Evolutionary conservation across 1,140 invertebrate species (phyloP).

Genomic region (Drosophila malerkotliana): DNA sequence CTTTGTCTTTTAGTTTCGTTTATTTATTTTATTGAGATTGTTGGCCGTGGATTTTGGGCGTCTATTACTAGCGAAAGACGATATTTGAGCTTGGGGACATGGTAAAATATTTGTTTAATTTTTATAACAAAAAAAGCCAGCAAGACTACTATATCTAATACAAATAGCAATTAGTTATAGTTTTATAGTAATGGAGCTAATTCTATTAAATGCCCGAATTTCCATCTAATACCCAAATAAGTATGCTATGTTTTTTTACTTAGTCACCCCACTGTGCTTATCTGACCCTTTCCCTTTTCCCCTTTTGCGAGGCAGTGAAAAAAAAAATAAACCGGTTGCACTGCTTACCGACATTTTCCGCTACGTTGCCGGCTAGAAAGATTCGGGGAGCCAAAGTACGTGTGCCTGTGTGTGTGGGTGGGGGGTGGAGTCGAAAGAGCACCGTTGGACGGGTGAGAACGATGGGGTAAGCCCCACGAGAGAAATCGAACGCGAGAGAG

Average conservation of each 20-base stretch:
- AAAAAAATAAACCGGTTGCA: slow-evolving; percentile 71
- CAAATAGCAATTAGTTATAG: no score
- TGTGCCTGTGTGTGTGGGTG: slow-evolving; percentile 24
- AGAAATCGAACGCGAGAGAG: background rate
- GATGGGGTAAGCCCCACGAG: slow-evolving; percentile 7
- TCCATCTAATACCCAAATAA: slow-evolving; percentile 17
- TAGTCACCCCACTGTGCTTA: slow-evolving; percentile 37
- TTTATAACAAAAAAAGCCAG: no score
- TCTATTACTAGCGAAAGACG: no score
- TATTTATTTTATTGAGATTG: background rate
- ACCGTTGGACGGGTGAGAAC: slow-evolving; percentile 1
- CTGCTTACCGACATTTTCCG: slow-evolving; percentile 81
- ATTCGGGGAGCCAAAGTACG: slow-evolving; percentile 1
- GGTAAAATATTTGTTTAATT: no score
- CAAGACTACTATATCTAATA: no score
- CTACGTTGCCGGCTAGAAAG: slow-evolving; percentile 49
- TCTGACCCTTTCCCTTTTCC: slow-evolving; percentile 10
- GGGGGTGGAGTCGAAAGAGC: background rate
- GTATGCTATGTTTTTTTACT: slow-evolving; percentile 30
- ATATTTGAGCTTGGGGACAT: no score
- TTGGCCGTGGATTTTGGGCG: no score
- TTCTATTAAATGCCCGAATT: no score
- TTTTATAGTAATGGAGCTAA: no score
- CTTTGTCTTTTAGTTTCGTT: background rate
- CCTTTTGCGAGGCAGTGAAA: slow-evolving; percentile 43